Evolutionary conservation across 1,140 invertebrate species (phyloP).

Genomic region (Saccostrea glomerata): DNA sequence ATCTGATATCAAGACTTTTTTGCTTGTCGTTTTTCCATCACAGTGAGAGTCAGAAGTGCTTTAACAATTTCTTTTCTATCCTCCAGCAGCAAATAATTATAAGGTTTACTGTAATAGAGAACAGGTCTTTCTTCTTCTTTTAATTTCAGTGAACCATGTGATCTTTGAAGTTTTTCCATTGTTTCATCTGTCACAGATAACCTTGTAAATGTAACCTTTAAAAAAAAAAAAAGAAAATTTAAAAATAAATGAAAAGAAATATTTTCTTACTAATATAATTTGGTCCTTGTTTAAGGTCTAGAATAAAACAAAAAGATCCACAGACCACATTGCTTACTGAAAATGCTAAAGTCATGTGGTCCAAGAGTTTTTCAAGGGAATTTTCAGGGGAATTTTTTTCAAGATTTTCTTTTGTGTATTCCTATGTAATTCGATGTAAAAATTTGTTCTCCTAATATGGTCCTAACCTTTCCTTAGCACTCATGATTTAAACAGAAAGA

Average conservation of each 20-base stretch:
- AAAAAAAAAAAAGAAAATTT: neutral
- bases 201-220: slow-evolving; percentile 14
- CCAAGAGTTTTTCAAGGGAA: too few species aligned
- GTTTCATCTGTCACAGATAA: neutral
- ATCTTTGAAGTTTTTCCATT: neutral
- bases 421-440: neutral
- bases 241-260: too few species aligned
- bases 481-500: neutral
- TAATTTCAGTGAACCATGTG: neutral
- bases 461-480: neutral
- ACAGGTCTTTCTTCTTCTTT: neutral
- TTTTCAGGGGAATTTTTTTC: too few species aligned
- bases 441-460: neutral
- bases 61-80: neutral
- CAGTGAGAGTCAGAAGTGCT: neutral
- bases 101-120: neutral
- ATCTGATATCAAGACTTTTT: too few species aligned
- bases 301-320: too few species aligned
- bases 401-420: too few species aligned
- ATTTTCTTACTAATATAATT: too few species aligned
- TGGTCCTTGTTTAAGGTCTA: too few species aligned
- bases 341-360: too few species aligned
- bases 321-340: too few species aligned
- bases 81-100: neutral
- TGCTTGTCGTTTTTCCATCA: neutral